Evolutionary conservation across 1,140 invertebrate genomes (phyloP), one percentile per base, ranked within the genome.

Genomic region (Pseudachorutes palmiensis): DNA sequence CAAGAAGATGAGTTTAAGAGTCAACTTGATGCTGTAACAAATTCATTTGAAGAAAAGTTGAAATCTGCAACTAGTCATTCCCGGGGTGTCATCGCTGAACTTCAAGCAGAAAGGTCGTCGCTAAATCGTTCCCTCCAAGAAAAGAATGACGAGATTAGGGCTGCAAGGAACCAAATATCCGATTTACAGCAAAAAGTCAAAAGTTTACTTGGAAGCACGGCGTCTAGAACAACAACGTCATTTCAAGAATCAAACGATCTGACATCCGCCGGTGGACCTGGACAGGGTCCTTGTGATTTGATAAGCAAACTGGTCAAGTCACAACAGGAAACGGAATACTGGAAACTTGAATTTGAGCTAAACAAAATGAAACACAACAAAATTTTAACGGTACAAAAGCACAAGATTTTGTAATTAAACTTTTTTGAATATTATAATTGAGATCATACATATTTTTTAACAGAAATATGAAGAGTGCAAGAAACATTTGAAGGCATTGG

Each of bases 321-420:
- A 49, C 71, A 76, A 64, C 78, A 82, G 72, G 79, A 81, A 30
- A 81, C 80, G 67, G 81, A 83, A 72, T 78, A 82, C 66, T 83
- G 80, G 78, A 78, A 79, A 74, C 71, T 82, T 22, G 81, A 83
- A 71, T 75, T 76, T 55, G 79, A 83, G 65, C 71, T 82, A 29
- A 66, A 80, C 36, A 72, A 78, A 70, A 78, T 82, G 24, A 82
- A 80, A 64, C 70, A 74, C 30, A 65, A 57, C 41, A 71, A 68
- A 72, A 75, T 55, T 14, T 26, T 24, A 19, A 55, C 24, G 51
- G 51, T 55, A 55, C 5, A 24, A 26, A 55, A 16, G 36, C 36
- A 45, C n/a, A 45, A 12, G 36, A 19, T 19, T 45, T 19, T 45
- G 19, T 12, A 12, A 12, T 45, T 45, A 45, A 45, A 45, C 36